phyloP scores from a whole-genome alignment of 2,888 invertebrate species.

The Steinernema scapterisci region DNA sequence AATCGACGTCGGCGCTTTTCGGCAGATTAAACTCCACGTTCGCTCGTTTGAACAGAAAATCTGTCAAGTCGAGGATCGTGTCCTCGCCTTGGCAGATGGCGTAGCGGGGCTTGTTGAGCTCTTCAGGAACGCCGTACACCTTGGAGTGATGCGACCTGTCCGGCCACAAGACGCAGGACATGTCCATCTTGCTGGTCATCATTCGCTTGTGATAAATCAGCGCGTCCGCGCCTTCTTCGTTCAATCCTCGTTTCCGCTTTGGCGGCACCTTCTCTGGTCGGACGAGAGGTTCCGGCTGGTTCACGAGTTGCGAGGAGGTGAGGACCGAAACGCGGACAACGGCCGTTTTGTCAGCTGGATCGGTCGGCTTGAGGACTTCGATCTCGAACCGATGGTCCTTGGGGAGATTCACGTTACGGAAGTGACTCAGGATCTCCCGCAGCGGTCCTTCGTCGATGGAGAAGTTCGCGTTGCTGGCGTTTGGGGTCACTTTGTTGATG shows the following conservation, averaged over 20 bases:
- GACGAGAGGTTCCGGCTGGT: background rate
- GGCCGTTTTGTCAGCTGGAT: background rate
- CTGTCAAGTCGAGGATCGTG: background rate
- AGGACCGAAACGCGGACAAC: background rate
- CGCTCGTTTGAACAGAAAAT: background rate
- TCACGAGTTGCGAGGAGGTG: background rate
- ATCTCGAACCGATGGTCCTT: background rate
- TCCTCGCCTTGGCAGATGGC: background rate
- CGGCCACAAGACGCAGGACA: background rate
- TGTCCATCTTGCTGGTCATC: conserved; percentile 7
- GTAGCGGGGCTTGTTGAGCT: background rate
- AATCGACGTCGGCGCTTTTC: background rate
- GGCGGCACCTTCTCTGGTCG: background rate
- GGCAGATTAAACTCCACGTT: background rate
- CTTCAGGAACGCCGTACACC: background rate
- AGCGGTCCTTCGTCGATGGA: background rate
- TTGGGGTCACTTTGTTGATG: conserved; percentile 9
- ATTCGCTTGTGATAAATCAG: conserved; percentile 4
- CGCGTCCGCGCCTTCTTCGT: background rate
- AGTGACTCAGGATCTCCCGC: background rate
- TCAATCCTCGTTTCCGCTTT: background rate
- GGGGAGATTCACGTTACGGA: conserved; percentile 2
- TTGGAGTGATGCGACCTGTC: background rate
- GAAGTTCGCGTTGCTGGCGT: background rate
- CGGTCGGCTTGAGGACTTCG: conserved; percentile 13